phyloP scores from a whole-genome alignment of 2,888 invertebrate species.

The Dicycla oo region DNA sequence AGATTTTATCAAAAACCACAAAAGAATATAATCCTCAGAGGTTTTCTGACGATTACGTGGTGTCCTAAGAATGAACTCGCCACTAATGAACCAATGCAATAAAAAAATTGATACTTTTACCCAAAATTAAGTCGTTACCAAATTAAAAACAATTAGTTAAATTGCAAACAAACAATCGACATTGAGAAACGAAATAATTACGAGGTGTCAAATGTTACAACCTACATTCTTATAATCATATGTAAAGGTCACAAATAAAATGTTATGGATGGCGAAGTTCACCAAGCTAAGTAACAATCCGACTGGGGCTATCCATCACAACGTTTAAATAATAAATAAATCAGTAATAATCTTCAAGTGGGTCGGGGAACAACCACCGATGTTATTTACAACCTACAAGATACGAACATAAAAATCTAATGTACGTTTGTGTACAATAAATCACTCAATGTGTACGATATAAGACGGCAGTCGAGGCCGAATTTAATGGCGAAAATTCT shows the following conservation, averaged over 20 bases:
- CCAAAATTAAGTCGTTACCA: conserved; percentile 51
- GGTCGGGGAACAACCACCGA: conserved; percentile 72
- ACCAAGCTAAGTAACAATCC: conserved; percentile 56
- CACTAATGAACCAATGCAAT: conserved; percentile 56
- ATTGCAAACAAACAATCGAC: conserved; percentile 57
- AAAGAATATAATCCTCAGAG: not conserved
- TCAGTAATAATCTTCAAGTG: conserved; percentile 81
- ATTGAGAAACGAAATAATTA: conserved; percentile 62
- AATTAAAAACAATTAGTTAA: conserved; percentile 64
- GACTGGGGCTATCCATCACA: conserved; percentile 79
- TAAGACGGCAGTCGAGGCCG: conserved; percentile 65
- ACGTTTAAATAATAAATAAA: conserved; percentile 86
- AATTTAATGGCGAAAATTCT: conserved; percentile 82
- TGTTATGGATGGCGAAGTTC: conserved; percentile 65
- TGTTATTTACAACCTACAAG: conserved; percentile 86
- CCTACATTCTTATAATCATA: conserved; percentile 54
- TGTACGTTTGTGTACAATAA: conserved; percentile 81
- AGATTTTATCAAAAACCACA: not conserved
- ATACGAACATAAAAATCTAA: conserved; percentile 86
- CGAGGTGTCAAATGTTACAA: conserved; percentile 64
- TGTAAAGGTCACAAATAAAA: conserved; percentile 65
- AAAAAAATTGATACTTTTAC: conserved; percentile 55
- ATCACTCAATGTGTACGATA: conserved; percentile 73
- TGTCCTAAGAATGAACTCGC: conserved; percentile 9
- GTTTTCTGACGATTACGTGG: not conserved